Evolutionary conservation across 2,888 invertebrate genomes (phyloP).

Genomic region (Nephrotoma guestfalica): DNA sequence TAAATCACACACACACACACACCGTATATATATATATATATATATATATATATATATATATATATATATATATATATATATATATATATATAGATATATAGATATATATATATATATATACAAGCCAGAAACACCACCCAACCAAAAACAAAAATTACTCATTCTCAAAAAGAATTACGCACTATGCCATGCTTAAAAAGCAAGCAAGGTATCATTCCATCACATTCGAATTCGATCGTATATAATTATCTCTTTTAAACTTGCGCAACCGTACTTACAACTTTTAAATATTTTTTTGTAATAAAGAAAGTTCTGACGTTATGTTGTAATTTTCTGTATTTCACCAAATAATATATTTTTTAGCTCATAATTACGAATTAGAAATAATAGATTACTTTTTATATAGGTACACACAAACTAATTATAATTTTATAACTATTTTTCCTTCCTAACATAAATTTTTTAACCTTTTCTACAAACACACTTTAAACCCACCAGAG

Average conservation of each 20-base stretch:
- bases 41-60: too few species aligned
- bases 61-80: too few species aligned
- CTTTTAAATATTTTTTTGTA: background rate
- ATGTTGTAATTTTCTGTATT: background rate
- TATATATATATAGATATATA: too few species aligned
- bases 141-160: background rate
- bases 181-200: background rate
- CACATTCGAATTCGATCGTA: background rate
- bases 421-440: background rate
- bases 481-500: background rate
- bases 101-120: background rate
- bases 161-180: background rate
- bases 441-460: background rate
- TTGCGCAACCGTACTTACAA: conserved; percentile 2
- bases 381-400: background rate
- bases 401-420: background rate
- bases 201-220: background rate
- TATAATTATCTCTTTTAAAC: background rate
- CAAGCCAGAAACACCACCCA: background rate
- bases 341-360: background rate
- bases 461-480: background rate
- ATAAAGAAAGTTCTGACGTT: background rate
- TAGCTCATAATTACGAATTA: background rate
- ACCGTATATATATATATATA: background rate
- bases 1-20: too few species aligned